Percentiles rank a stretch among this genome's conserved stretches.
These are phyloP conservation scores for Micrastur ruficollis DNA, from an alignment of 2,797 vertebrate genomes.

Conservation along the genomic window DNA sequence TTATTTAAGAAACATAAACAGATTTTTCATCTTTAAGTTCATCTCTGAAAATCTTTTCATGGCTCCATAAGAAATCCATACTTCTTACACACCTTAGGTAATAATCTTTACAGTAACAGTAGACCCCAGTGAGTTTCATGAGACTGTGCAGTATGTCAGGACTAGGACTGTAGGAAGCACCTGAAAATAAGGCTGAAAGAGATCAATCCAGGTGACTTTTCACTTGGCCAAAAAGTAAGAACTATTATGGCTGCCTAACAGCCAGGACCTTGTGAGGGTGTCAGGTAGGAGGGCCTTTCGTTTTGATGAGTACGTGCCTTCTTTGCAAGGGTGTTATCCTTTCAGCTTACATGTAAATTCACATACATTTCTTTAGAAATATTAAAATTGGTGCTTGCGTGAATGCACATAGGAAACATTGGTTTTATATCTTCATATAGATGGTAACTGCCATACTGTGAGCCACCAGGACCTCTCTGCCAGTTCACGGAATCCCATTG, in stretches of 20 bases:
- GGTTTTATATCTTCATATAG: neutral
- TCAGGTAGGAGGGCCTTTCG: neutral
- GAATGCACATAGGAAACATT: neutral
- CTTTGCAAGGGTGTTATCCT: neutral
- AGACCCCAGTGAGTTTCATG: neutral
- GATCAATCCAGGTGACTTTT: neutral
- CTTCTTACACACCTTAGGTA: neutral
- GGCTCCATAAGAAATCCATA: neutral
- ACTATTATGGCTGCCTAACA: neutral
- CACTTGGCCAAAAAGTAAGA: neutral
- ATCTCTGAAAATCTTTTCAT: neutral
- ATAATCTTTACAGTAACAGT: neutral
- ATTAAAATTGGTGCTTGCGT: neutral
- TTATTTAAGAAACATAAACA: neutral
- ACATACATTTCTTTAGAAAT: neutral
- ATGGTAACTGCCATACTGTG: neutral
- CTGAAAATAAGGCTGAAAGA: neutral
- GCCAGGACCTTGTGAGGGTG: neutral
- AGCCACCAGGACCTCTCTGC: neutral
- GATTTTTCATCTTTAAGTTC: neutral
- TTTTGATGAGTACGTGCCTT: neutral
- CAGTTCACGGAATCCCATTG: neutral
- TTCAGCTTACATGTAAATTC: neutral
- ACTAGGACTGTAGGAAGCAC: neutral
- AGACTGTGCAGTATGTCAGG: neutral